phyloP scores from a whole-genome alignment of 2,113 vertebrate genomes.

The Seriola quinqueradiata region DNA sequence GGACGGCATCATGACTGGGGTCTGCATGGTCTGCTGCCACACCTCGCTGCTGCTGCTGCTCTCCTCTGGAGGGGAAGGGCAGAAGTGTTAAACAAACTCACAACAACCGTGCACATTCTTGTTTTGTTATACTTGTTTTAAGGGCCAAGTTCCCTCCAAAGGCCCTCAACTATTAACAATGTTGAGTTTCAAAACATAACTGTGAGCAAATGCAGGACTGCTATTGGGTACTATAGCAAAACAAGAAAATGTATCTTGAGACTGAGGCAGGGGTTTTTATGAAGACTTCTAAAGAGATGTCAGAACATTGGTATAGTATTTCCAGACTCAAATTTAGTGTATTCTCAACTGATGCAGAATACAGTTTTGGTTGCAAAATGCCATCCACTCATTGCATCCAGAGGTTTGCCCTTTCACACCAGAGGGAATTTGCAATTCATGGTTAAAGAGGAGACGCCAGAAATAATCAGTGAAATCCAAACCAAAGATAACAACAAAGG shows the following conservation, averaged over 20 bases:
- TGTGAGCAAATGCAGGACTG: not conserved
- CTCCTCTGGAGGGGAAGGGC: conserved; percentile 88
- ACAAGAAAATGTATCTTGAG: not conserved
- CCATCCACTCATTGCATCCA: not conserved
- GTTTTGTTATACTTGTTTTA: not conserved
- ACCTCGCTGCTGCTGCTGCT: conserved; percentile 97
- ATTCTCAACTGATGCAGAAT: not conserved
- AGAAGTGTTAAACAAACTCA: not conserved
- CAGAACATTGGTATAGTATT: not conserved
- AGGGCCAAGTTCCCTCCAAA: not conserved
- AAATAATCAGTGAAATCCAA: conserved; percentile 13
- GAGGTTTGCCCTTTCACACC: not conserved
- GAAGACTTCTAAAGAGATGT: not conserved
- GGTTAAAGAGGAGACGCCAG: not conserved
- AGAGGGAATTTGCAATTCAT: not conserved
- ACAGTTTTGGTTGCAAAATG: not conserved
- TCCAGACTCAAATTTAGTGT: not conserved
- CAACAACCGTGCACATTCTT: not conserved
- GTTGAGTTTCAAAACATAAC: conserved; percentile 11
- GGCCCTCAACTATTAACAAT: not conserved
- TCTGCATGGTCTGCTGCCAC: conserved; percentile 95
- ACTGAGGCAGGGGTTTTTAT: not conserved
- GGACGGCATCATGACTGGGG: conserved; percentile 96
- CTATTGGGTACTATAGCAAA: not conserved
- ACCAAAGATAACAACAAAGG: not conserved